A percentile compares a stretch with the other conserved stretches of the same genome.
Evolutionary conservation across 2,888 invertebrate genomes (phyloP).

Genomic region (Argyresthia albistria): DNA sequence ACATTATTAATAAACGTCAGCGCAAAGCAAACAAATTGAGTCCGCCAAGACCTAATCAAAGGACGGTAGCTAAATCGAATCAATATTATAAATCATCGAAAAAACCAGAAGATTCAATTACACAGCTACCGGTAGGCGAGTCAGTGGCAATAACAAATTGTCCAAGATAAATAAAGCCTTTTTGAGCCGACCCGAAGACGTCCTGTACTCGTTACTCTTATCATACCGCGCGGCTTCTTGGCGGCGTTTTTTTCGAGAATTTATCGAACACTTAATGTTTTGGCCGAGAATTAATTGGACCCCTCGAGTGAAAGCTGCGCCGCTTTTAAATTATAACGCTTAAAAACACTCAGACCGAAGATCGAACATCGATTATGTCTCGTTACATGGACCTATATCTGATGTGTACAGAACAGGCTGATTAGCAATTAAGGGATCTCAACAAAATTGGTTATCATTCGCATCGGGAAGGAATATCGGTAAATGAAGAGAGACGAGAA

Average conservation of each 20-base stretch:
- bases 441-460: neutral
- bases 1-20: neutral
- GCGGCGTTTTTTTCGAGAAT: slow-evolving; percentile 45
- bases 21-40: neutral
- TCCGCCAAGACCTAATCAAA: neutral
- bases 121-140: slow-evolving; percentile 60
- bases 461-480: too few relatives aligned
- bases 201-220: slow-evolving; percentile 43
- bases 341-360: slow-evolving; percentile 20
- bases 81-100: neutral
- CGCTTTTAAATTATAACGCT: slow-evolving; percentile 47
- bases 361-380: slow-evolving; percentile 2
- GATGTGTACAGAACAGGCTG: neutral
- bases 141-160: slow-evolving; percentile 69
- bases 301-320: slow-evolving; percentile 46
- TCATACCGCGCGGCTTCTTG: slow-evolving; percentile 19
- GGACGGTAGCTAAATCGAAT: neutral
- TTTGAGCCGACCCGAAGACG: slow-evolving; percentile 34
- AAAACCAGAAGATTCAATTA: slow-evolving; percentile 70
- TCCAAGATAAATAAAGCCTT: slow-evolving; percentile 67
- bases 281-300: slow-evolving; percentile 55
- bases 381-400: neutral
- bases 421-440: slow-evolving; percentile 2
- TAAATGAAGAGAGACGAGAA: too few relatives aligned
- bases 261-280: slow-evolving; percentile 59